Conservation (phyloP, 2,113 vertebrate species). For the Microcebus murinus region DNA sequence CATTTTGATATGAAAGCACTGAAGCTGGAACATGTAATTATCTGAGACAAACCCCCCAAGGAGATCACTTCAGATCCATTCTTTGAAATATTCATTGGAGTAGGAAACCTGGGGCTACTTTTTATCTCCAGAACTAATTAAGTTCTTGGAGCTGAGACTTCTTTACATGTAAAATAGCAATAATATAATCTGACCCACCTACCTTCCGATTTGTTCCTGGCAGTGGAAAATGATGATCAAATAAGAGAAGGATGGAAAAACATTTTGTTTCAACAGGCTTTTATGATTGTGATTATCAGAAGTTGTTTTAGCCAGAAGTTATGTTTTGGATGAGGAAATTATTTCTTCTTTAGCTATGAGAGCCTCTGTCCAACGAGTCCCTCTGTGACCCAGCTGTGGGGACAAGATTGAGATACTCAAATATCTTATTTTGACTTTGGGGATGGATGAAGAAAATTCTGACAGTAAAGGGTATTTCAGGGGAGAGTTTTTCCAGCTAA, state of each 20-base stretch:
- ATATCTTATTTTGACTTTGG: not conserved
- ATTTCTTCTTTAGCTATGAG: not conserved
- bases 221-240: not conserved
- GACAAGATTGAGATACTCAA: not conserved
- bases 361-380: not conserved
- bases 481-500: not conserved
- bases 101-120: not conserved
- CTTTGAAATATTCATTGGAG: slow-evolving; percentile 58
- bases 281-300: not conserved
- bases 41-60: not conserved
- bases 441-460: not conserved
- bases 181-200: not conserved
- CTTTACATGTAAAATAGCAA: not conserved
- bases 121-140: slow-evolving; percentile 26
- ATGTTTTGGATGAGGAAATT: not conserved
- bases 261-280: not conserved
- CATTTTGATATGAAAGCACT: not conserved
- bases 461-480: not conserved
- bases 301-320: not conserved
- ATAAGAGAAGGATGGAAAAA: not conserved
- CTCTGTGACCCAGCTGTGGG: not conserved
- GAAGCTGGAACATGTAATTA: not conserved
- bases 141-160: slow-evolving; percentile 12
- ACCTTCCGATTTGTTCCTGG: not conserved
- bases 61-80: slow-evolving; percentile 26